phyloP scores from a whole-genome alignment of 23 tunicate genomes.

The Oikopleura vanhoeffeni region DNA sequence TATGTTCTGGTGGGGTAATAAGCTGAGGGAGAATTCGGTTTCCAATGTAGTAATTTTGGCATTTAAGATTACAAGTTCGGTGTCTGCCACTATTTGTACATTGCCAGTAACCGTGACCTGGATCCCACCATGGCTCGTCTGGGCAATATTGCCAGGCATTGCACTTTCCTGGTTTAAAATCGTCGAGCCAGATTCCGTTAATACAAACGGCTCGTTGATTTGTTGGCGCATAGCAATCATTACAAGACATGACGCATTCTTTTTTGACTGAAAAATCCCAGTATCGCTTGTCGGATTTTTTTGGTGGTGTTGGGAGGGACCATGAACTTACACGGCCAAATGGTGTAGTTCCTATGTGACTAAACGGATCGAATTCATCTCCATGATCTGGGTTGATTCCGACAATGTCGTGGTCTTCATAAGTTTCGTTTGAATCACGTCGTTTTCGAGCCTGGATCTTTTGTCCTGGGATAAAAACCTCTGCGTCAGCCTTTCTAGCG shows the following conservation, averaged over 20 bases:
- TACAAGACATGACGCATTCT: not conserved
- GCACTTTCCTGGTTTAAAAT: conserved; percentile 13
- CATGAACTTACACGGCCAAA: not conserved
- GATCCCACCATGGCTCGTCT: conserved; percentile 16
- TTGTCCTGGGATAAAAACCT: not conserved
- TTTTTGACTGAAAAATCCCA: conserved; percentile 2
- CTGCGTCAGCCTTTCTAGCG: no score
- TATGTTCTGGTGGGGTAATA: not conserved
- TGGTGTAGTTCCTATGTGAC: not conserved
- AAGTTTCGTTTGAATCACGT: not conserved
- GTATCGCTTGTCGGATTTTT: not conserved
- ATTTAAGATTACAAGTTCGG: conserved; percentile 13
- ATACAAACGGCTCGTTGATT: conserved; percentile 11
- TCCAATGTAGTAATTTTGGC: not conserved
- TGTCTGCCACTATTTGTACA: not conserved
- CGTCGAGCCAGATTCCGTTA: conserved; percentile 1
- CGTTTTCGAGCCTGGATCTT: not conserved
- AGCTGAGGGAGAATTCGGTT: not conserved
- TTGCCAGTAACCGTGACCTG: not conserved
- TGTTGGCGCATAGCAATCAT: not conserved
- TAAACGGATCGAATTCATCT: not conserved
- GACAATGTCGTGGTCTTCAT: not conserved
- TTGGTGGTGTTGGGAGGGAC: not conserved
- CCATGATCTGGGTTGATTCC: no score
- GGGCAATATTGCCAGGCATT: conserved; percentile 2